phyloP scores from a whole-genome alignment of 2,888 invertebrate species.

The Dinocampus coccinellae region DNA sequence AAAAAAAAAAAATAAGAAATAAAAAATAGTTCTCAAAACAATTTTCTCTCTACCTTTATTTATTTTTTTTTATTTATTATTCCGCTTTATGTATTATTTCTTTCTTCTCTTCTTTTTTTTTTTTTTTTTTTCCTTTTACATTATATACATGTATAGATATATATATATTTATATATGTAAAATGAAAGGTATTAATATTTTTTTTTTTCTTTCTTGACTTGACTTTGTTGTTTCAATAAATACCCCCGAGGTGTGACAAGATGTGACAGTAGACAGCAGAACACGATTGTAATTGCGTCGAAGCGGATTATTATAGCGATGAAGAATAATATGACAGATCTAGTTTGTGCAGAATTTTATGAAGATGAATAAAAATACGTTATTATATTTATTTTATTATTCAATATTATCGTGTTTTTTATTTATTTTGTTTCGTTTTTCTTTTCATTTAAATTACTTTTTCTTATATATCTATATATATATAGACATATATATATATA shows the following conservation, averaged over 20 bases:
- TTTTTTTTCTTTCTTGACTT: neutral
- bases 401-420: neutral
- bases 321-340: neutral
- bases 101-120: constrained; percentile 8
- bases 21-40: neutral
- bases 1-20: neutral
- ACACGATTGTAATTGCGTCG: neutral
- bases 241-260: neutral
- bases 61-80: constrained; percentile 5
- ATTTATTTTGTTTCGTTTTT: neutral
- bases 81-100: constrained; percentile 18
- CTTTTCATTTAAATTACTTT: neutral
- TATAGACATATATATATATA: neutral
- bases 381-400: neutral
- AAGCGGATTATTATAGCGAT: constrained; percentile 1
- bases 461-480: neutral
- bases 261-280: neutral
- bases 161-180: neutral
- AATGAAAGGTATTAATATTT: neutral
- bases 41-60: constrained; percentile 3
- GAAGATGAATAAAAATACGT: neutral
- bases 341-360: neutral
- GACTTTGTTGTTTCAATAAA: neutral
- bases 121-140: no score
- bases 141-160: neutral